Evolutionary conservation across 2,888 invertebrate genomes (phyloP).

Genomic region (Pristionchus fissidentatus): DNA sequence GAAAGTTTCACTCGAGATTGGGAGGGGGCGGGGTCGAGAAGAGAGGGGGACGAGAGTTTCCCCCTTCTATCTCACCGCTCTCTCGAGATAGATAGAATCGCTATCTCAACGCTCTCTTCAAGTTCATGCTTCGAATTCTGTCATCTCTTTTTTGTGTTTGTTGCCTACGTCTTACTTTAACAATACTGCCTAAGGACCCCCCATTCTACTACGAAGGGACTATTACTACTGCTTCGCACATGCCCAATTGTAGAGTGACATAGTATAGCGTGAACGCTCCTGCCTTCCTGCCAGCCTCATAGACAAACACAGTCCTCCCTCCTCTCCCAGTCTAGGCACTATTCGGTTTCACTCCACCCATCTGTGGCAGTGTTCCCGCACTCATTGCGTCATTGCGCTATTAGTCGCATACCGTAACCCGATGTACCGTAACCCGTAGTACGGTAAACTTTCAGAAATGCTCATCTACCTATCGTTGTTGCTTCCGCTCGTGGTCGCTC

Average conservation of each 20-base stretch:
- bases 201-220: neutral
- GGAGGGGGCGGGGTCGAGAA: constrained; percentile 29
- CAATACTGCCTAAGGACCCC: neutral
- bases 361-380: constrained; percentile 37
- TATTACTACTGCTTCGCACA: neutral
- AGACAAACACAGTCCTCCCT: constrained; percentile 17
- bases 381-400: constrained; percentile 17
- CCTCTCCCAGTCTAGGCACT: neutral
- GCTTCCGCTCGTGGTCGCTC: constrained; percentile 1
- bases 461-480: neutral
- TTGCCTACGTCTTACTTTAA: neutral
- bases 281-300: too few species aligned
- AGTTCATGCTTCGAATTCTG: constrained; percentile 30
- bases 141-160: neutral
- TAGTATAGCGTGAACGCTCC: constrained; percentile 26
- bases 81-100: constrained; percentile 35
- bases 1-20: constrained; percentile 20
- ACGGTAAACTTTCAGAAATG: constrained; percentile 18
- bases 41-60: neutral
- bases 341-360: constrained; percentile 21
- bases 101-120: neutral
- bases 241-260: neutral
- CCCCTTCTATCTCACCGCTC: neutral
- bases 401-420: constrained; percentile 18
- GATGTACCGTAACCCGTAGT: neutral